These are phyloP conservation scores for Hemaris fuciformis DNA, from an alignment of 2,888 invertebrate genomes.

Conservation along the genomic window DNA sequence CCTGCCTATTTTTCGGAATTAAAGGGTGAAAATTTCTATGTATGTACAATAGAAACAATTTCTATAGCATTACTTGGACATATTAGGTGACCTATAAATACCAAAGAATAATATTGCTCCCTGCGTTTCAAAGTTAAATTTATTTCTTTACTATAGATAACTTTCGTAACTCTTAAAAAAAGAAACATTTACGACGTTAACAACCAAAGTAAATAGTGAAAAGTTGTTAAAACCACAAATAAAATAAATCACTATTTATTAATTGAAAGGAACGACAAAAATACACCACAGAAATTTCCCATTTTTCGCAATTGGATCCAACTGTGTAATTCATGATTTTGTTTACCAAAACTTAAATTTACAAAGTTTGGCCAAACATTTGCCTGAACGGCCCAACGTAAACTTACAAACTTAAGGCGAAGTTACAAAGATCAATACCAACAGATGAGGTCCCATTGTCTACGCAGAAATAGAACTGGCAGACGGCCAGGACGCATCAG, in stretches of 20 bases:
- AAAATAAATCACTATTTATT: not conserved
- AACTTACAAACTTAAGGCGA: not conserved
- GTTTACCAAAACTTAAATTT: not conserved
- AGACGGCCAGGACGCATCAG: conserved; percentile 41
- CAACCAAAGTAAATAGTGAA: not conserved
- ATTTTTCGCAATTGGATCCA: not conserved
- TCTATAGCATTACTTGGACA: not conserved
- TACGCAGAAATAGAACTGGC: conserved; percentile 36
- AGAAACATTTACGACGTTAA: not conserved
- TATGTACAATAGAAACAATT: no score
- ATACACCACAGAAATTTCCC: not conserved
- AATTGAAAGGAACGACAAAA: not conserved
- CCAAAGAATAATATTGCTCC: not conserved
- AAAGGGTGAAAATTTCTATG: no score
- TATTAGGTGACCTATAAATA: not conserved
- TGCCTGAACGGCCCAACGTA: not conserved
- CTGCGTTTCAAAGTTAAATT: not conserved
- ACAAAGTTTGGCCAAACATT: not conserved
- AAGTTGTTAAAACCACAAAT: not conserved
- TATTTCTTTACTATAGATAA: conserved; percentile 1
- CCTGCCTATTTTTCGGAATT: no score
- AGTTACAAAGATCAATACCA: conserved; percentile 6
- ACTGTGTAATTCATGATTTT: not conserved
- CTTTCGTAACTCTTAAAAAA: not conserved
- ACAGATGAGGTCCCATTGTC: conserved; percentile 7